phyloP scores from a whole-genome alignment of 2,113 vertebrate genomes.

The Corythornis madagascariensis region DNA sequence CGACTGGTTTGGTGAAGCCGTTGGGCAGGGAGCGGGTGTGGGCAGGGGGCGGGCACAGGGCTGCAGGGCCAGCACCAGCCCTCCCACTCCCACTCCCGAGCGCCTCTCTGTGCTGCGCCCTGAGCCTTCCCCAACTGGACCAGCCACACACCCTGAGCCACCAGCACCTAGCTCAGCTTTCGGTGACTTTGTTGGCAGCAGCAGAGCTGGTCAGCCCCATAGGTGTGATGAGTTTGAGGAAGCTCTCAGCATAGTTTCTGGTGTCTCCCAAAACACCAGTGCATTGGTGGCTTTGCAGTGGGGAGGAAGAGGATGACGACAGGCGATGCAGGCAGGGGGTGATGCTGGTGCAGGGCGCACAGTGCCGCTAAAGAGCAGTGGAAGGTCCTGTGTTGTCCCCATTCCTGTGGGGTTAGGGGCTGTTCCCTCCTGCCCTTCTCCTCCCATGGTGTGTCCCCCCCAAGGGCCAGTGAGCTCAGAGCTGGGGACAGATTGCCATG shows the following conservation, averaged over 20 bases:
- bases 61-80: neutral
- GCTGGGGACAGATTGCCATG: neutral
- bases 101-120: neutral
- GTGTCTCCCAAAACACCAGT: neutral
- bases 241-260: neutral
- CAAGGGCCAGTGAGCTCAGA: neutral
- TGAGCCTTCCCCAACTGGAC: neutral
- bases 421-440: neutral
- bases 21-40: slow-evolving; percentile 13
- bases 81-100: neutral
- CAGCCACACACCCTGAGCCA: rapidly evolving
- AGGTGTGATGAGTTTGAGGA: neutral
- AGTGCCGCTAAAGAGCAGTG: neutral
- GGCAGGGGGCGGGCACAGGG: neutral
- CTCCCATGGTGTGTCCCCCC: neutral
- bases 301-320: neutral
- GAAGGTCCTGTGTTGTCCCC: neutral
- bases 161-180: neutral
- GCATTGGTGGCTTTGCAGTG: neutral
- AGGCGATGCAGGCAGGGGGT: neutral
- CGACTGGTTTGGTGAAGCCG: slow-evolving; percentile 74
- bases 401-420: neutral
- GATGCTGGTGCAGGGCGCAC: rapidly evolving
- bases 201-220: neutral
- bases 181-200: neutral